Base-by-base conservation (phyloP, 2,888 invertebrate genomes). In the Mythimna lalbum region DNA sequence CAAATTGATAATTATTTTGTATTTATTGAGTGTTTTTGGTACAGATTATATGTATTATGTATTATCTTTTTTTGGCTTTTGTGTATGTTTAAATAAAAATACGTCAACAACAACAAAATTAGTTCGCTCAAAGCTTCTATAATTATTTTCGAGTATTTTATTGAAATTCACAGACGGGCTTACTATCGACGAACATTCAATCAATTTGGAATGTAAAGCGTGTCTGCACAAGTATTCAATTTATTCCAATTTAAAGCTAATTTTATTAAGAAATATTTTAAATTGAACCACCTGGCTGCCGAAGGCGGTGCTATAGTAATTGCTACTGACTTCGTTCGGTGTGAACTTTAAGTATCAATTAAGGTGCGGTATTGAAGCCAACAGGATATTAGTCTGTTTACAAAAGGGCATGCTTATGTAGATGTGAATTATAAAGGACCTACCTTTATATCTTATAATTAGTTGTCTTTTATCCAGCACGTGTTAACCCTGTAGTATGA, bases 241-340 rank as follows among this genome's bases (percentile, higher is more conserved):
- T 62, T 73, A 77, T 73, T 73, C 53, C 64, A 69, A 57, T 78
- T 77, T 57, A 49, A 55, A 63, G 56, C 9, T 61, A 62, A 77
- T 77, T 77, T 74, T 77, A 68, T 64, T 64, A 61, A 68, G 23
- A 17, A 61, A 61, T 57, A 49, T 78, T 68, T 73, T 61, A 74
- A 69, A 55, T 53, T 36, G 43, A 55, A 50, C 52, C 69, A 77
- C 74, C 74, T 78, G 74, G 69, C 50, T 73, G 55, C 73, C 39
- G 23, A 31, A 69, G 79, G 79, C 74, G 33, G 33, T 33, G 49
- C n/a, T 53, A 19, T 19, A 33, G 66, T 76, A 78, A 77, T 78
- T 73, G 69, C 78, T 56, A 73, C 61, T 43, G 63, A 68, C 52
- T 73, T 68, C 52, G 57, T 39, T 78, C 31, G 47, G 31, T 10